Conservation (phyloP, 2,888 invertebrate genomes). For the Lamellibrachia satsuma region DNA sequence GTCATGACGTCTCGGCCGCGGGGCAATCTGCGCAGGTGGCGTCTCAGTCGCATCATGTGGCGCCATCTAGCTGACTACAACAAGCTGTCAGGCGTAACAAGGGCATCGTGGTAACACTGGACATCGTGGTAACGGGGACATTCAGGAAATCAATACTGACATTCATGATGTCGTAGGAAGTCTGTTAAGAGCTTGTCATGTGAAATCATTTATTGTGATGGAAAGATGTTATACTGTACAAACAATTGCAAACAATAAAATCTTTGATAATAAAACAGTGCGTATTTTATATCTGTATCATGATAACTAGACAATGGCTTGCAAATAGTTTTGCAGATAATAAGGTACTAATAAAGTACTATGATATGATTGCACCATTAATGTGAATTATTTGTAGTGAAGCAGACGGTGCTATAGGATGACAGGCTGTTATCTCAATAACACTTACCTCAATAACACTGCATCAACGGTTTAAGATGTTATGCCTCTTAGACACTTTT, state of each 20-base stretch:
- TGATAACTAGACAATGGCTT: neutral
- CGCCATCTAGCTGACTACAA: conserved; percentile 93
- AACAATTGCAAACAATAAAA: conserved; percentile 12
- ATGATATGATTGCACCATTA: too few relatives aligned
- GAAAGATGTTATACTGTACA: neutral
- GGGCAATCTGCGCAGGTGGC: conserved; percentile 82
- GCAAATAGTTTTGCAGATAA: neutral
- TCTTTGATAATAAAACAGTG: neutral
- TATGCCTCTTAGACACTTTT: too few relatives aligned
- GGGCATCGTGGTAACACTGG: conserved; percentile 83
- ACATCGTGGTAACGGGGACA: neutral
- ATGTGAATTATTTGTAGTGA: too few relatives aligned
- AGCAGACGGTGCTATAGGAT: too few relatives aligned
- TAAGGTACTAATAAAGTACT: too few relatives aligned
- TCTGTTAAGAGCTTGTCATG: neutral
- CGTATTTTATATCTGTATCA: neutral
- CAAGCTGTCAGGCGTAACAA: conserved; percentile 87
- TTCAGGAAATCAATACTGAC: neutral
- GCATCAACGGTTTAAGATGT: too few relatives aligned
- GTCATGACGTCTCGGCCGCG: conserved; percentile 87
- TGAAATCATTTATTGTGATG: neutral
- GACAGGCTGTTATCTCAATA: too few relatives aligned
- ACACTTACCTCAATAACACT: too few relatives aligned
- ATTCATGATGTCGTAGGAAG: neutral
- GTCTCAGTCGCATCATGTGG: conserved; percentile 90